Evolutionary conservation across 2,113 vertebrate genomes (phyloP).

Genomic region (Pachycephala philippinensis): DNA sequence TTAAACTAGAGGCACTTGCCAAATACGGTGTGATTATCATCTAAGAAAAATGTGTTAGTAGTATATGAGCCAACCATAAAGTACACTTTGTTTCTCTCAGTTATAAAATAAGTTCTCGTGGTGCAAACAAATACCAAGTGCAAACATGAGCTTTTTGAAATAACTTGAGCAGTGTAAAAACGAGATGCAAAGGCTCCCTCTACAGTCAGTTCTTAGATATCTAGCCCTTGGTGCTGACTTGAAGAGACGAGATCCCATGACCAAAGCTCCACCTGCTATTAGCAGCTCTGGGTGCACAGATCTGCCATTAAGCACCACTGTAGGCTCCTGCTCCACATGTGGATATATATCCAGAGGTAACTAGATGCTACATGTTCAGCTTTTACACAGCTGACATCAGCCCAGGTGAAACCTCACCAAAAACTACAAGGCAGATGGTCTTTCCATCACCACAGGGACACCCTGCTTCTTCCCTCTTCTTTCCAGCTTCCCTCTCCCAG

Average conservation of each 20-base stretch:
- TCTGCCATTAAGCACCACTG: not conserved
- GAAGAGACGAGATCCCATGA: not conserved
- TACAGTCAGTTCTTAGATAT: not conserved
- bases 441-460: not conserved
- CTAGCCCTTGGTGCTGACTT: not conserved
- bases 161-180: not conserved
- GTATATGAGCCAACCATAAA: not conserved
- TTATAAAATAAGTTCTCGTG: not conserved
- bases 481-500: not conserved
- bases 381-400: not conserved
- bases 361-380: not conserved
- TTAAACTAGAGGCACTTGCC: not conserved
- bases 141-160: not conserved
- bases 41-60: not conserved
- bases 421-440: not conserved
- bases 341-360: not conserved
- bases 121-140: not conserved
- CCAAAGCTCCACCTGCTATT: not conserved
- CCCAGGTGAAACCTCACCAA: not conserved
- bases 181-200: constrained; percentile 17
- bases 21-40: not conserved
- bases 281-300: not conserved
- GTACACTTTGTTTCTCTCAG: constrained; percentile 11
- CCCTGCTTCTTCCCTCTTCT: not conserved
- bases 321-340: not conserved